phyloP scores from a whole-genome alignment of 2,797 vertebrate species.

The Argyrosomus regius region DNA sequence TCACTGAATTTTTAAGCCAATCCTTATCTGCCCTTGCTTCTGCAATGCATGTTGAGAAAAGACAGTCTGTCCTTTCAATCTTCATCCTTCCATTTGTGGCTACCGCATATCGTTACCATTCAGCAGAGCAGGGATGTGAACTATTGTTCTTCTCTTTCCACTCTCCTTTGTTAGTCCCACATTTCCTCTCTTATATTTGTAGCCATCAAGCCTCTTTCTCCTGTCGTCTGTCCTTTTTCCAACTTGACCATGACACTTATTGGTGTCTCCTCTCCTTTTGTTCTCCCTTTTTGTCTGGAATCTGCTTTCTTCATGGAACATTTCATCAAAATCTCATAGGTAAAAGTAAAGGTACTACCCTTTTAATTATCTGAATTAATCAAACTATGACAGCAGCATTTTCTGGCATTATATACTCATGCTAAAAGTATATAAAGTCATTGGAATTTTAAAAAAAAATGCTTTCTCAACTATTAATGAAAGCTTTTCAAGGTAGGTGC shows the following conservation, averaged over 20 bases:
- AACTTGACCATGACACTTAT: slow-evolving; percentile 89
- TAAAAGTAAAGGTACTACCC: slow-evolving; percentile 98
- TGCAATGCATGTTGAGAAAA: slow-evolving; percentile 81
- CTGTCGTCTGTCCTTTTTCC: slow-evolving; percentile 81
- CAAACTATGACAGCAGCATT: slow-evolving; percentile 50
- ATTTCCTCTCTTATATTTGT: slow-evolving; percentile 40
- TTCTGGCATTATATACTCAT: slow-evolving; percentile 68
- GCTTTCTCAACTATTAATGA: slow-evolving; percentile 62
- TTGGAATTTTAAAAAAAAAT: slow-evolving; percentile 51
- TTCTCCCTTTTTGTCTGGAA: slow-evolving; percentile 91
- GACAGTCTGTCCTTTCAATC: slow-evolving; percentile 12
- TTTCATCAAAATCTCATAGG: slow-evolving; percentile 98
- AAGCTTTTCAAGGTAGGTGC: slow-evolving; percentile 85
- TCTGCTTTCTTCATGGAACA: slow-evolving; percentile 98
- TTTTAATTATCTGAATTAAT: slow-evolving; percentile 70
- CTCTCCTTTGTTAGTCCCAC: slow-evolving; percentile 34
- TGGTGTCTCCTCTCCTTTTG: slow-evolving; percentile 91
- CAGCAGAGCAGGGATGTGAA: slow-evolving; percentile 44
- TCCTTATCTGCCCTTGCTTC: slow-evolving; percentile 80
- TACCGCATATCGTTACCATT: slow-evolving; percentile 53
- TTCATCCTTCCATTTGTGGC: slow-evolving; percentile 46
- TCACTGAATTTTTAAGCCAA: slow-evolving; percentile 54
- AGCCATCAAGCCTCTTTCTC: slow-evolving; percentile 77
- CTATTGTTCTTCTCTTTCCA: slow-evolving; percentile 27
- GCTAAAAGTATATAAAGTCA: slow-evolving; percentile 64